Conservation (phyloP, 2,113 vertebrate genomes). For the Heterocephalus glaber region DNA sequence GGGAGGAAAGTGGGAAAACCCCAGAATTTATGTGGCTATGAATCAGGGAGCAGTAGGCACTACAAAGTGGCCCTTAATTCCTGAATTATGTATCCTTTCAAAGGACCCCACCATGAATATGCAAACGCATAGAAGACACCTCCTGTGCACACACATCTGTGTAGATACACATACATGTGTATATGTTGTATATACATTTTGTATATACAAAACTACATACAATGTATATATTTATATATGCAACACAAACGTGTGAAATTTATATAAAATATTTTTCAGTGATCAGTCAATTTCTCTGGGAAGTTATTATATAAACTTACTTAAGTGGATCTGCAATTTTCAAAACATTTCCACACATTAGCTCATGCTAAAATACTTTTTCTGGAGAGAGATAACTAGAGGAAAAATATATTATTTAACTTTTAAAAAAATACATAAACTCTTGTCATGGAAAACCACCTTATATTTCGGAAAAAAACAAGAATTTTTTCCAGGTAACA, state of each 20-base stretch:
- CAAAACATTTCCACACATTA: background rate
- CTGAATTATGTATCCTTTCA: background rate
- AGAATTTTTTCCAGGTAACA: background rate
- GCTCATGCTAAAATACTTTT: background rate
- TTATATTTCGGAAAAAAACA: background rate
- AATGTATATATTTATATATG: background rate
- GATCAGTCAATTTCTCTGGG: background rate
- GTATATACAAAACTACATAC: background rate
- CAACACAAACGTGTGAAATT: background rate
- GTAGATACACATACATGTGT: background rate
- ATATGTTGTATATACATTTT: background rate
- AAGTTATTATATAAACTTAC: background rate
- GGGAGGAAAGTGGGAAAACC: background rate
- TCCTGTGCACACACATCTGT: background rate
- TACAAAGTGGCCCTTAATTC: background rate
- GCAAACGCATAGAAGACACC: background rate
- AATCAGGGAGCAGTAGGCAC: background rate
- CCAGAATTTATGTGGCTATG: background rate
- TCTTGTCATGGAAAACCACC: background rate
- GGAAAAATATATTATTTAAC: background rate
- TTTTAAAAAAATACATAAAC: background rate
- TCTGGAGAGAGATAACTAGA: background rate
- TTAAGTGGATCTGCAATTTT: conserved; percentile 25
- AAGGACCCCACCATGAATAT: background rate
- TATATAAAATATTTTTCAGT: background rate